Evolutionary conservation across 35 echinoderm and acorn worm species (phyloP), one percentile per base, ranked within the genome.

Genomic region (Anneissia japonica): DNA sequence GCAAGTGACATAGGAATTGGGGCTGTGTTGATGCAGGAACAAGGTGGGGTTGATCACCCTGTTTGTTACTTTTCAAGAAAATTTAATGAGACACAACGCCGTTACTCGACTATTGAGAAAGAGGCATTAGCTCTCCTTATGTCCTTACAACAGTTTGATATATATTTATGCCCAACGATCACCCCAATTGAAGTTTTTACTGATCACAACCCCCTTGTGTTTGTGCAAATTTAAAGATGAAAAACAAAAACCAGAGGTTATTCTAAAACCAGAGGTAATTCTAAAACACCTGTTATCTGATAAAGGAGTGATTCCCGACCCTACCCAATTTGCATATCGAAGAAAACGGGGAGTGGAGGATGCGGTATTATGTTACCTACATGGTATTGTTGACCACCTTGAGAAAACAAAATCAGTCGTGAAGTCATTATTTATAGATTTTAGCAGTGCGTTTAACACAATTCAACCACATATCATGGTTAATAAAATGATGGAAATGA

Each of bases 81-180:
- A 14, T 43, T 43, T 14, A 30, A 39, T 7, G 37, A 46, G 13
- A 73, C 37, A 21, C 83, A 91, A 43, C 30, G 16, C 4, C 72
- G 72, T 74, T 91, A 91, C 35, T 85, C 89, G 0, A 81, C 83
- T 14, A 38, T 91, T 30, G 89, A 91, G 33, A 86, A 91, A 36
- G 83, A 91, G 39, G 32, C 73, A 9, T 74, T 90, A 14, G 88
- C 74, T 35, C 40, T 43, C 14, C 40, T 43, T 43, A 43, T 43
- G 40, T 6, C 40, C 40, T 43, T 43, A 43, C 4, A 4, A 43
- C 40, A 43, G 4, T 43, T 43, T 14, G 40, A 87, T 21, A 43
- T 43, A 14, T 43, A 43, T 43, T 43, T 43, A 14, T 43, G 40
- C 14, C 14, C 40, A 43, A 43, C 40, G 1, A 33, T 36, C 4